Base-by-base conservation (phyloP, 2,888 invertebrate species). In the Shargacucullia verbasci region DNA sequence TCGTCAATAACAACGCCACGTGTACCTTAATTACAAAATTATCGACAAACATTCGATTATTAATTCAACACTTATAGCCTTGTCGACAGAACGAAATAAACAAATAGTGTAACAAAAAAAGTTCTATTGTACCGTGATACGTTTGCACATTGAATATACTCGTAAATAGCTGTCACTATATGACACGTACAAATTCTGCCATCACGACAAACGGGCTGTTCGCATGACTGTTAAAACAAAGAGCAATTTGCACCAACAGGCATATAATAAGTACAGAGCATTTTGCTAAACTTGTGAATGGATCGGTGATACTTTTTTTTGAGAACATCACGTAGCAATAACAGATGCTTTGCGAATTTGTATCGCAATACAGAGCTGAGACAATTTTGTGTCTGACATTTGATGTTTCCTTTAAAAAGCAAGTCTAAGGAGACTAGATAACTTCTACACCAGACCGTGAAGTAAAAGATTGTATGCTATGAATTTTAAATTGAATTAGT, bases 181-280 rank as follows among this genome's bases (percentile, higher is more conserved):
- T 38, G 0, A 47, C 59, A 64, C 47, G 43, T 65, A 38, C 14
- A 37, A 49, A 65, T 40, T 59, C 50, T 46, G 47, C 25, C 31
- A 31, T 11, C 34, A 38, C 49, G 35, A 58, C 35, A 70, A 60
- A 65, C 37, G 29, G 53, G 9, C 46, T 37, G 59, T 39, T 53
- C 63, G 45, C 35, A 47, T 29, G 53, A 27, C 44, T 52, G 43
- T 67, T 58, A 67, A 55, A 61, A 71, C 66, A 71, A 39, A 61
- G 72, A 54, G 54, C 72, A 41, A 61, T 67, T 71, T 25, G 20
- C 45, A 37, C 57, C 57, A 54, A 52, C 72, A 56, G 48, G 48
- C 55, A 60, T 64, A 70, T 71, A 59, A 70, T 65, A 55, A 69
- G 31, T 29, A 41, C 48, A 8, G 34, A 38, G 56, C 56, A 50